These are phyloP conservation scores for Helicoverpa zea DNA, from an alignment of 1,140 invertebrate species.

Conservation along the genomic window DNA sequence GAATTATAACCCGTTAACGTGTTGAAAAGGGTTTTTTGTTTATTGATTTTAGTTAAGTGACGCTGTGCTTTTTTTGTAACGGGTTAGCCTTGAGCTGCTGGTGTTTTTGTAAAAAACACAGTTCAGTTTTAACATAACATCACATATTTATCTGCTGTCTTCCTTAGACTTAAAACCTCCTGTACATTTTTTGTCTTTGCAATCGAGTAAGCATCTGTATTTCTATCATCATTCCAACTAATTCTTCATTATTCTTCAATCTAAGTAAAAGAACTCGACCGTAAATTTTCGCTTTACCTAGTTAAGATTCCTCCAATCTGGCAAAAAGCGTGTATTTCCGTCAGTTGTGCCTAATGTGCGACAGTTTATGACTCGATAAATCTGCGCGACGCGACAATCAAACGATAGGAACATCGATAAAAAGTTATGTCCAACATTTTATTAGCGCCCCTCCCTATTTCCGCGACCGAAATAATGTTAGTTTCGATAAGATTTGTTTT, in stretches of 20 bases:
- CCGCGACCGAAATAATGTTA: not conserved
- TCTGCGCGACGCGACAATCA: not conserved
- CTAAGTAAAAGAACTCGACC: too few relatives aligned
- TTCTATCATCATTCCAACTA: too few relatives aligned
- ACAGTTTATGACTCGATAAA: conserved; percentile 7
- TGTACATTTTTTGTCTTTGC: too few relatives aligned
- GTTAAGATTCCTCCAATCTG: not conserved
- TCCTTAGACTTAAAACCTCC: too few relatives aligned
- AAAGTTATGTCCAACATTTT: conserved; percentile 33
- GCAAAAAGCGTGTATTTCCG: not conserved
- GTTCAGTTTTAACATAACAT: too few relatives aligned
- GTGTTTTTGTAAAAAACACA: too few relatives aligned
- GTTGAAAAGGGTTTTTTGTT: conserved; percentile 44
- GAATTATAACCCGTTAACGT: conserved; percentile 56
- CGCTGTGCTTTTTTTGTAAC: not conserved
- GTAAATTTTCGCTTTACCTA: not conserved
- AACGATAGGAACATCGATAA: conserved; percentile 31
- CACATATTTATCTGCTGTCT: too few relatives aligned
- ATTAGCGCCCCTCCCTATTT: conserved; percentile 8
- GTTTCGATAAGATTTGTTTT: not conserved
- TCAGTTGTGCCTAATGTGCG: not conserved
- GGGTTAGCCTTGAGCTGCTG: too few relatives aligned
- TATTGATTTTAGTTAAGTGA: conserved; percentile 4
- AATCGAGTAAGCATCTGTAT: too few relatives aligned
- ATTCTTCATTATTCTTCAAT: too few relatives aligned